These are phyloP conservation scores for Cantharis nigra DNA, from an alignment of 2,888 invertebrate species.

Conservation along the genomic window DNA sequence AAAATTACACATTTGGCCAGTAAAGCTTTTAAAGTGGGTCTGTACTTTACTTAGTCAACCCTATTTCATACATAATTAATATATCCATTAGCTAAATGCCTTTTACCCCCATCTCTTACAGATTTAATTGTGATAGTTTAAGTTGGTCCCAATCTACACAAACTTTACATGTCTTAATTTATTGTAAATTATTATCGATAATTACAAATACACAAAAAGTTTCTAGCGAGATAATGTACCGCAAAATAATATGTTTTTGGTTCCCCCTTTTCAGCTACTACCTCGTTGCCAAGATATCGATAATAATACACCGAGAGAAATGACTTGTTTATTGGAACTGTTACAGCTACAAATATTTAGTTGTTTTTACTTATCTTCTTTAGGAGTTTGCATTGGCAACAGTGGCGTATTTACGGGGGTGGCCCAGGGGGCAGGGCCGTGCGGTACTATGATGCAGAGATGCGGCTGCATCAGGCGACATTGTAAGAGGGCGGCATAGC, in stretches of 20 bases:
- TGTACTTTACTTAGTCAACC: slow-evolving; percentile 3
- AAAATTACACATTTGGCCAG: slow-evolving; percentile 1
- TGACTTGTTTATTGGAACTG: too few relatives aligned
- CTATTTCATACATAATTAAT: slow-evolving; percentile 15
- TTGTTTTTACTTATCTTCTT: too few relatives aligned
- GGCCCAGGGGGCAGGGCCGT: too few relatives aligned
- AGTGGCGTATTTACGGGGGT: too few relatives aligned
- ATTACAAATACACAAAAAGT: not conserved
- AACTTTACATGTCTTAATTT: not conserved
- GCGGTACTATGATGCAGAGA: too few relatives aligned
- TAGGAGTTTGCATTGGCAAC: too few relatives aligned
- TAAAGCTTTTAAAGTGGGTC: slow-evolving; percentile 1
- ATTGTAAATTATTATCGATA: not conserved
- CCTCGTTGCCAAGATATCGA: too few relatives aligned
- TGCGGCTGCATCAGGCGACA: too few relatives aligned
- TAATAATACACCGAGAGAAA: too few relatives aligned
- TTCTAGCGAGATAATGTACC: not conserved
- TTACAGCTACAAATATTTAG: too few relatives aligned
- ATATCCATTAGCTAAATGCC: not conserved
- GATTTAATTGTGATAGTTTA: slow-evolving; percentile 7
- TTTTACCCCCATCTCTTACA: slow-evolving; percentile 14
- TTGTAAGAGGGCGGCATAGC: too few relatives aligned
- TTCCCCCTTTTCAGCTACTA: too few relatives aligned
- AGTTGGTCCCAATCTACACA: not conserved
- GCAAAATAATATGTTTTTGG: not conserved